phyloP scores from a whole-genome alignment of 2,113 vertebrate genomes.

The Solea solea region DNA sequence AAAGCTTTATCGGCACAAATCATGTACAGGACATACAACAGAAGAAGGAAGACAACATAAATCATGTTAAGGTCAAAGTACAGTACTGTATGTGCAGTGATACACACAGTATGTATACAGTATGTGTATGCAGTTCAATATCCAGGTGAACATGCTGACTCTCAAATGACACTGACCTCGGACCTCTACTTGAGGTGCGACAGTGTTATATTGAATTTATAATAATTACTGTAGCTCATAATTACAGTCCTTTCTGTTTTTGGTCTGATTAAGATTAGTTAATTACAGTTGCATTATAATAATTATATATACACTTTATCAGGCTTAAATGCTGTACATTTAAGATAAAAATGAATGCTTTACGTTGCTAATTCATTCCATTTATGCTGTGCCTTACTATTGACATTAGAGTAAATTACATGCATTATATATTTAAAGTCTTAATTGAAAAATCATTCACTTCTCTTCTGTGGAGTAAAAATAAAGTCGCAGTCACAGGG shows the following conservation, averaged over 20 bases:
- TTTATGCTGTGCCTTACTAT: not conserved
- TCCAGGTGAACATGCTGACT: not conserved
- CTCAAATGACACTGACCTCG: not conserved
- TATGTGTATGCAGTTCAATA: too few relatives aligned
- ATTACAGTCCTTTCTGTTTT: constrained; percentile 3
- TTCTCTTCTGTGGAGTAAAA: constrained; percentile 13
- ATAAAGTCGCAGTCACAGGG: constrained; percentile 28
- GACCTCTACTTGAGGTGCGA: too few relatives aligned
- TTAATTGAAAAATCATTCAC: constrained; percentile 25
- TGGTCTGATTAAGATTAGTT: constrained; percentile 12
- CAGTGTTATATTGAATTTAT: too few relatives aligned
- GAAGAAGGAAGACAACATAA: constrained; percentile 47
- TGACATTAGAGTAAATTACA: constrained; percentile 5
- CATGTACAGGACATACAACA: constrained; percentile 20
- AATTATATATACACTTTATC: constrained; percentile 8
- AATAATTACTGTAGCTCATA: too few relatives aligned
- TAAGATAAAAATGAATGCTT: too few relatives aligned
- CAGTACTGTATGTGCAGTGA: constrained; percentile 12
- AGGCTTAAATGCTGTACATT: not conserved
- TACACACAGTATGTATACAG: not conserved
- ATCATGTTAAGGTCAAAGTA: constrained; percentile 55
- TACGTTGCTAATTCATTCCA: too few relatives aligned
- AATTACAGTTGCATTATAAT: constrained; percentile 11
- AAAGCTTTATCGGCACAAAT: constrained; percentile 38
- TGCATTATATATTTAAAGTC: not conserved